Conservation (phyloP, 2,113 vertebrate genomes). For the Orientallactaga bullata region DNA sequence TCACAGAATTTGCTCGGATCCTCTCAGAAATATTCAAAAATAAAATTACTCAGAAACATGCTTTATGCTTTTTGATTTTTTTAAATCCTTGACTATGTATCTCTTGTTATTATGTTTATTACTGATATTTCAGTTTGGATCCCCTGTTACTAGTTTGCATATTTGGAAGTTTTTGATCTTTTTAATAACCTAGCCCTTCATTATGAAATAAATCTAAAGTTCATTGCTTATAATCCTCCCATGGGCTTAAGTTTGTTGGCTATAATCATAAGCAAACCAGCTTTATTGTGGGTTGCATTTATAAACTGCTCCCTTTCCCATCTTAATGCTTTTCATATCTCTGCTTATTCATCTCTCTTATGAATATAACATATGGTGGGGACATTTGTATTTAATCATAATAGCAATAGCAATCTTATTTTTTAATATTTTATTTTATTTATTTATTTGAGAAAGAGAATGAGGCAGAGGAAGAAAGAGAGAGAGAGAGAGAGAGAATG, state of each 20-base stretch:
- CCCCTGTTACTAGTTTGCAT: neutral
- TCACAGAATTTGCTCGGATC: neutral
- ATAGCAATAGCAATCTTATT: no score
- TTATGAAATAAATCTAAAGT: neutral
- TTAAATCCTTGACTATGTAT: neutral
- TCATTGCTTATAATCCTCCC: neutral
- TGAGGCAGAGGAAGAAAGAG: no score
- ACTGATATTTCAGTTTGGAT: neutral
- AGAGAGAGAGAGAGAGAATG: no score
- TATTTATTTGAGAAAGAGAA: no score
- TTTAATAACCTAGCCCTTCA: neutral
- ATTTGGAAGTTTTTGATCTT: neutral
- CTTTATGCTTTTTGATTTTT: neutral
- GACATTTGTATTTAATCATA: neutral
- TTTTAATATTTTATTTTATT: no score
- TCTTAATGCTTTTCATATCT: neutral
- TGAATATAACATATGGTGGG: neutral
- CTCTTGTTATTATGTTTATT: neutral
- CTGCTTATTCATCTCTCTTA: neutral
- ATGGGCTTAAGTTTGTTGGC: neutral
- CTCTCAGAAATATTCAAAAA: neutral
- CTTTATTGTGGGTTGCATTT: neutral
- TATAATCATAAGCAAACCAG: neutral
- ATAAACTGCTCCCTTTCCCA: neutral
- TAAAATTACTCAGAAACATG: neutral